Conservation (phyloP, 2,113 vertebrate species). For the Parus major region DNA sequence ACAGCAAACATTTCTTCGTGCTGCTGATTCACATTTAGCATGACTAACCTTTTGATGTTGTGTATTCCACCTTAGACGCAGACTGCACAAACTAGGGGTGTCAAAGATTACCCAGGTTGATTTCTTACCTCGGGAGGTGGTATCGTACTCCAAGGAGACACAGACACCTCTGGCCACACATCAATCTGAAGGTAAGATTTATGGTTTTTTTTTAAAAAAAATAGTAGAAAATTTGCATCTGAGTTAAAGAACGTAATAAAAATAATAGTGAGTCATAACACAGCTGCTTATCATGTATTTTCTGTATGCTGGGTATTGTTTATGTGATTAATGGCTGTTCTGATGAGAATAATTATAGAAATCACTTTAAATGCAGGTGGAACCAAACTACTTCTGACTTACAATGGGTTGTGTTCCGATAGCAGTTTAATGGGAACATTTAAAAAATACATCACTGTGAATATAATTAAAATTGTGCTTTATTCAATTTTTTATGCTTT, state of each 20-base stretch:
- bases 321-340: slow-evolving; percentile 24
- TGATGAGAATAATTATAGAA: slow-evolving; percentile 38
- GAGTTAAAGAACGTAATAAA: not conserved
- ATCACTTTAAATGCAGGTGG: slow-evolving; percentile 32
- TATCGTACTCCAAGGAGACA: slow-evolving; percentile 94
- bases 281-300: not conserved
- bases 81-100: slow-evolving; percentile 88
- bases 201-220: not conserved
- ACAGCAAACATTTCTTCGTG: not conserved
- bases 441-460: slow-evolving; percentile 1
- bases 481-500: not conserved
- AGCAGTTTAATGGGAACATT: not conserved
- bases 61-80: slow-evolving; percentile 77
- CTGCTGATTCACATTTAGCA: not conserved
- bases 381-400: not conserved
- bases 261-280: not conserved
- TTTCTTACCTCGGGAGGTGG: slow-evolving; percentile 92
- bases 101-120: slow-evolving; percentile 96
- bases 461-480: not conserved
- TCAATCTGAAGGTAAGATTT: slow-evolving; percentile 87
- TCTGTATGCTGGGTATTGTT: slow-evolving; percentile 22
- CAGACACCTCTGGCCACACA: slow-evolving; percentile 89
- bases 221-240: not conserved
- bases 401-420: not conserved
- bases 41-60: slow-evolving; percentile 17